Conservation (phyloP, 2,888 invertebrate genomes). For the Frankliniella fusca region DNA sequence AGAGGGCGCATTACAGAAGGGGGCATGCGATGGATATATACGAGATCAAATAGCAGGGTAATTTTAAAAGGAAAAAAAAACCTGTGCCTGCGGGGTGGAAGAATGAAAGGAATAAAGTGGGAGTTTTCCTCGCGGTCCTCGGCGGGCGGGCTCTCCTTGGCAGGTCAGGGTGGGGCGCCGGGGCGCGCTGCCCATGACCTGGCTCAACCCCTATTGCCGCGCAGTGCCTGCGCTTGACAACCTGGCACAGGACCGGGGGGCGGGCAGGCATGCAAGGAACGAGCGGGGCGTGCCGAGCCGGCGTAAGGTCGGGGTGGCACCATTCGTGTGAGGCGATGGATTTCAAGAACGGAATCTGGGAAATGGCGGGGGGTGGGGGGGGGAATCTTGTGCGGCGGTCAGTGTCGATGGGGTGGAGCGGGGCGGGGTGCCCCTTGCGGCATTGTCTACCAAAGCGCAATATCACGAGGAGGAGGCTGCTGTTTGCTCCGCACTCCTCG, state of each 20-base stretch:
- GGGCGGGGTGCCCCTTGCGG: neutral
- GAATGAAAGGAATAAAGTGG: neutral
- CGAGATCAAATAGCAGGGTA: neutral
- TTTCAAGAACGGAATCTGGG: neutral
- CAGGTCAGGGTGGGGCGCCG: neutral
- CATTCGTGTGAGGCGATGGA: no score
- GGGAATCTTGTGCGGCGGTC: neutral
- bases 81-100: no score
- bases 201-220: neutral
- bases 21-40: neutral
- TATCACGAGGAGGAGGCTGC: no score
- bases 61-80: neutral
- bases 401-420: neutral
- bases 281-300: neutral
- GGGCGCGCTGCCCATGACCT: neutral
- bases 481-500: neutral
- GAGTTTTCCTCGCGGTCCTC: neutral
- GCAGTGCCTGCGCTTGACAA: neutral
- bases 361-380: neutral
- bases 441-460: no score
- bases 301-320: no score
- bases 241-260: neutral
- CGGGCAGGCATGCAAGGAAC: neutral
- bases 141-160: neutral
- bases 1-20: neutral